Evolutionary conservation across 2,797 vertebrate species (phyloP), one percentile per base, ranked within the genome.

Genomic region (Paramormyrops hopkinsi): DNA sequence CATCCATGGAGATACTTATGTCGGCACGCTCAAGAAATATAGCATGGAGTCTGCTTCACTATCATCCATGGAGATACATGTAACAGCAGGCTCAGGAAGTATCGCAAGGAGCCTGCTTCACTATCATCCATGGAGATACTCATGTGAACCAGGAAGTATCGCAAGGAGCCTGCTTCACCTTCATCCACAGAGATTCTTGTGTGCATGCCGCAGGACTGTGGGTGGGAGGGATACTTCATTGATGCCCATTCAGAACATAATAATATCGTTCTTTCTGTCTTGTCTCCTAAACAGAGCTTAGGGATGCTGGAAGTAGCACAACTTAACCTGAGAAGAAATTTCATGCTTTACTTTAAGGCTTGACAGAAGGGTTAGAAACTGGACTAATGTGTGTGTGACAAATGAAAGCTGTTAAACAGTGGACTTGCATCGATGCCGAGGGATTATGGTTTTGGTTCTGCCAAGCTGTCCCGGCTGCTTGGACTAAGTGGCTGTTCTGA

Each of bases 261-360:
- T 73, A 89, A 89, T 90, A 90, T 90, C 86, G 87, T 59, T 69
- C 82, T 86, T 91, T 88, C 88, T 50, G 44, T 90, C 89, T 79
- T 92, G 92, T 91, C 56, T 69, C 62, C 90, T 88, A 91, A 90
- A 92, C 88, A 88, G 88, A 88, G 88, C 88, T 90, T 92, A 92
- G 54, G 88, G 91, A 88, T 50, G 79, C 73, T 87, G 51, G 89
- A 86, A 87, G 92, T 87, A 90, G 89, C 56, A 65, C 88, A 79
- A 90, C 93, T 91, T 93, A 91, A 92, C 4, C 44, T 89, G 91
- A 69, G 83, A 89, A 89, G 25, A 86, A 90, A 93, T 93, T 91
- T 92, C 82, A 89, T 88, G 92, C 91, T 93, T 82, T 88, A 59
- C 88, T 87, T 79, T 54, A 54, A 54, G 50, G 89, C 76, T 90